Evolutionary conservation across 2,797 vertebrate species (phyloP), one percentile per base, ranked within the genome.

Genomic region (Cottoperca gobio): DNA sequence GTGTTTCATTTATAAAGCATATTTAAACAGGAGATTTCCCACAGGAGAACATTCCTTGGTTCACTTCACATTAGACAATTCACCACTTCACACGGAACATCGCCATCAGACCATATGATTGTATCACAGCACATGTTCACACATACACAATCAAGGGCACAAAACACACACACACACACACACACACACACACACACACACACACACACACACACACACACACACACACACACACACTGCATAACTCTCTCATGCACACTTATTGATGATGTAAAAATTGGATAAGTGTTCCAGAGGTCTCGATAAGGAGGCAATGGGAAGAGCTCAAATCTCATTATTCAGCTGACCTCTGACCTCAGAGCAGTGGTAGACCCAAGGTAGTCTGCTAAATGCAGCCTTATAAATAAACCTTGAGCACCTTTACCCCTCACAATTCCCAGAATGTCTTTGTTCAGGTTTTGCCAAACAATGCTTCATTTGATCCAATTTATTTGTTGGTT

Each of bases 291-390:
- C 28, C 55, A 61, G 76, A 84, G 83, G 69, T 85, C 69, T 81
- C 81, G 55, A 21, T 0, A 48, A 69, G 61, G 49, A 85, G 63
- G 75, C 45, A 54, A 59, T 37, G 46, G 21, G 43, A 88, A 72
- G 76, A 85, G 60, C 71, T 73, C 46, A 79, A 71, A 86, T 87
- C 66, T 80, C 71, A 79, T 91, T 92, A 89, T 85, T 78, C 19
- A 65, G 57, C 12, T 76, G 61, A 90, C 88, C 89, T 84, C 21
- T 88, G 86, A 92, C 85, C 85, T 70, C 14, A 2, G 66, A 54
- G 26, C 21, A 42, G 33, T 19, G 7, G 19, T 13, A 33, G 33
- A 83, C 33, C 39, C 28, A 61, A 31, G 37, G 43, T 35, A 70
- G 42, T 71, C 19, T 76, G 53, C 58, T 74, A 61, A 79, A 73